These are phyloP conservation scores for Gnathonemus echidnorhynchus DNA, from an alignment of 2,113 vertebrate genomes.

Conservation along the genomic window DNA sequence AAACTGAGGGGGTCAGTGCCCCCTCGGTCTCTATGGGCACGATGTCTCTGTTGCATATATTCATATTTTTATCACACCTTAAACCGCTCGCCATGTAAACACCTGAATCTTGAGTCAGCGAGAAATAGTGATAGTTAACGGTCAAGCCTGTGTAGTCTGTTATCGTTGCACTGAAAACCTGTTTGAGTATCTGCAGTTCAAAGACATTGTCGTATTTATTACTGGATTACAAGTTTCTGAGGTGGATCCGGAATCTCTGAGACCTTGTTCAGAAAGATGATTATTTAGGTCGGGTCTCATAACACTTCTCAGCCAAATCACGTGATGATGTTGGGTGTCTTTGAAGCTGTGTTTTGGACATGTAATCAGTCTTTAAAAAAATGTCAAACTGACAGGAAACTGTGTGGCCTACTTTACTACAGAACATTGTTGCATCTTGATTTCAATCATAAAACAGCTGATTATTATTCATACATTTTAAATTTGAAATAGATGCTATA, in stretches of 20 bases:
- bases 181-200: background rate
- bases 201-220: background rate
- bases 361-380: background rate
- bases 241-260: background rate
- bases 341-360: background rate
- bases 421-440: background rate
- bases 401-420: constrained; percentile 8
- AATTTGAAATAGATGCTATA: background rate
- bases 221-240: background rate
- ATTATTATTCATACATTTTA: background rate
- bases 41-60: background rate
- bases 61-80: background rate
- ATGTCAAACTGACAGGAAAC: background rate
- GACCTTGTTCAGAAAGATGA: background rate
- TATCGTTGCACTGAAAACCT: background rate
- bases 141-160: background rate
- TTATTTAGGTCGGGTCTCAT: background rate
- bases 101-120: background rate
- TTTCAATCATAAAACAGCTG: background rate
- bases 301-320: background rate
- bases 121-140: background rate
- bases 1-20: background rate
- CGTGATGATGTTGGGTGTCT: background rate
- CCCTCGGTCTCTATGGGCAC: background rate
- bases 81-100: background rate